A percentile compares a stretch with the other conserved stretches of the same genome.
Evolutionary conservation across 2,888 invertebrate species (phyloP).

Genomic region (Tiphia femorata): DNA sequence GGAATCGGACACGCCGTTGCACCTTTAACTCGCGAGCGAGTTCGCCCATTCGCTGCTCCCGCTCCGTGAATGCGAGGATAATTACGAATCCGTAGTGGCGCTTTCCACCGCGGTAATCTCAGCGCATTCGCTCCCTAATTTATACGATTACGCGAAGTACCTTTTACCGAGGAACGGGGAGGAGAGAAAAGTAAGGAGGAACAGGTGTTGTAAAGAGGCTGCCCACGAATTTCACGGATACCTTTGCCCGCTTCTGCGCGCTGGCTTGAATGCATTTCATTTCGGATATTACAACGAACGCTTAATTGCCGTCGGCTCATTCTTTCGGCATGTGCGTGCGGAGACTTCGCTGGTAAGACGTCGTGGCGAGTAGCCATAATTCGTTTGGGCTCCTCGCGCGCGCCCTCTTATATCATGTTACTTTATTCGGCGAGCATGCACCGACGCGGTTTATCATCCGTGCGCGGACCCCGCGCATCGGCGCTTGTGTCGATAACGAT

Average conservation of each 20-base stretch:
- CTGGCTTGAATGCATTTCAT: constrained; percentile 17
- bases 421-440: constrained; percentile 43
- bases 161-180: background rate
- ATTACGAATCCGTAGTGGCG: no score
- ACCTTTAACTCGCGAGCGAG: no score
- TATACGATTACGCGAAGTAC: no score
- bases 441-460: constrained; percentile 40
- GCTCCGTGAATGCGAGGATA: no score
- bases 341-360: constrained; percentile 21
- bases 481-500: constrained; percentile 42
- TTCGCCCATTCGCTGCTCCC: no score
- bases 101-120: no score
- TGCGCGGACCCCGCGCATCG: constrained; percentile 18
- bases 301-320: constrained; percentile 40
- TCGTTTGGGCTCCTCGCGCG: constrained; percentile 21
- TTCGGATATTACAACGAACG: constrained; percentile 21
- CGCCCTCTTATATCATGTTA: constrained; percentile 41
- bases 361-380: constrained; percentile 31
- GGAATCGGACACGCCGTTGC: no score
- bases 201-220: constrained; percentile 9
- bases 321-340: constrained; percentile 29
- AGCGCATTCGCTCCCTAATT: no score
- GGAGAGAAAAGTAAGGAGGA: constrained; percentile 7
- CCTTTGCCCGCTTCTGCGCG: no score
- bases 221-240: constrained; percentile 22